Base-by-base conservation (phyloP, 2,797 vertebrate species). In the Euphonia xanthogaster region DNA sequence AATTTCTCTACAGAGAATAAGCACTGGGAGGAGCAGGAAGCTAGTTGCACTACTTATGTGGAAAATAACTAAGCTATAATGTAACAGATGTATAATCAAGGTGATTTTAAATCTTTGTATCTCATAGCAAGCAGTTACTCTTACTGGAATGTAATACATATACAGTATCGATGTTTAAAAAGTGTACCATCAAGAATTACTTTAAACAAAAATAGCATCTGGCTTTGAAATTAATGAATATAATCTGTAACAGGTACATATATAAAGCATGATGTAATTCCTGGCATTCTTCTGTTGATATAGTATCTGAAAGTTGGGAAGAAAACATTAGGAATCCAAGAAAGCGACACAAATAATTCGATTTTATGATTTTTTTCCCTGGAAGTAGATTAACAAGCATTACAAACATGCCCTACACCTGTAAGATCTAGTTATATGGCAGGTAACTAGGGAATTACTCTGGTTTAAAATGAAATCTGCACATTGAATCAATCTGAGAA, bases 161-260 rank as follows among this genome's bases (percentile, higher is more conserved):
- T 19, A 10, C 37, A 13, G 7, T 60, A 33, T 45, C 12, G n/a
- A 20, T 31, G n/a, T 60, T 78, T 20, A 21, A 62, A 79, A 81
- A 75, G 18, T 44, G 15, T 68, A 75, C 61, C 42, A 86, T 77
- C 76, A 91, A 95, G 68, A 76, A 92, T 96, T 94, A 71, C 80
- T 92, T 95, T 67, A 91, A 96, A 76, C 50, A 91, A 93, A 96
- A 96, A 88, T 90, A 97, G 84, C 98, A 98, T 92, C 96, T 98
- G 98, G 88, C 86, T 97, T 98, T 97, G 94, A 97, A 97, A 98
- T 98, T 97, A 98, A 97, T 94, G 61, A 94, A 90, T 94, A 93
- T 97, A 97, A 97, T 98, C 81, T 97, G 67, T 96, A 98, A 96
- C 96, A 98, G 97, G 97, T 98, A 98, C 96, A 97, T 97, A 91